These are phyloP conservation scores for Schizopygopsis malacanthus DNA, from an alignment of 2,797 vertebrate genomes.

Conservation along the genomic window DNA sequence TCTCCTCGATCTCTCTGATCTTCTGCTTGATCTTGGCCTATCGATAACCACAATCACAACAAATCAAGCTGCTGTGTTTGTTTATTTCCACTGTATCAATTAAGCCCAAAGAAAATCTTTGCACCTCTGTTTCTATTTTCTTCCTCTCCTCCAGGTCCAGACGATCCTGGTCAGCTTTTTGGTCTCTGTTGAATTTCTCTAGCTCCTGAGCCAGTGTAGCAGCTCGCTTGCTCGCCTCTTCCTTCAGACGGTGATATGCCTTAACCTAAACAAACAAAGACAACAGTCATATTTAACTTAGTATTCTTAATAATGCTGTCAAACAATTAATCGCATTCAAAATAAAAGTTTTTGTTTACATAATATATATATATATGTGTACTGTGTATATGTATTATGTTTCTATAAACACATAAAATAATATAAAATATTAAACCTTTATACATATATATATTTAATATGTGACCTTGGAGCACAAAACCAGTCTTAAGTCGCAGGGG, in stretches of 20 bases:
- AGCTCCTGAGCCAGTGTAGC: slow-evolving; percentile 94
- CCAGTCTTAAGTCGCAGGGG: too few species aligned
- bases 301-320: neutral
- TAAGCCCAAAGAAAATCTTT: too few species aligned
- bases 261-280: slow-evolving; percentile 81
- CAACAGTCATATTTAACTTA: neutral
- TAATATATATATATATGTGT: neutral
- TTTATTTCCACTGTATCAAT: too few species aligned
- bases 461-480: too few species aligned
- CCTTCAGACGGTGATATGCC: slow-evolving; percentile 93
- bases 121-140: slow-evolving; percentile 96
- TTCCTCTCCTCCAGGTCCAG: slow-evolving; percentile 95
- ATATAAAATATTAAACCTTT: too few species aligned
- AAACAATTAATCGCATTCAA: neutral
- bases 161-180: slow-evolving; percentile 95
- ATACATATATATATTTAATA: too few species aligned
- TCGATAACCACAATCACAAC: slow-evolving; percentile 16
- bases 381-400: neutral
- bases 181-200: slow-evolving; percentile 96
- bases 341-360: neutral
- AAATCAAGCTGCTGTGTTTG: neutral
- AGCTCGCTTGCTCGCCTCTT: slow-evolving; percentile 95
- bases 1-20: slow-evolving; percentile 96
- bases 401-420: too few species aligned
- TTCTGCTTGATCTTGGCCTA: slow-evolving; percentile 99